phyloP scores from a whole-genome alignment of 2,797 vertebrate genomes.

The Ceryle rudis region DNA sequence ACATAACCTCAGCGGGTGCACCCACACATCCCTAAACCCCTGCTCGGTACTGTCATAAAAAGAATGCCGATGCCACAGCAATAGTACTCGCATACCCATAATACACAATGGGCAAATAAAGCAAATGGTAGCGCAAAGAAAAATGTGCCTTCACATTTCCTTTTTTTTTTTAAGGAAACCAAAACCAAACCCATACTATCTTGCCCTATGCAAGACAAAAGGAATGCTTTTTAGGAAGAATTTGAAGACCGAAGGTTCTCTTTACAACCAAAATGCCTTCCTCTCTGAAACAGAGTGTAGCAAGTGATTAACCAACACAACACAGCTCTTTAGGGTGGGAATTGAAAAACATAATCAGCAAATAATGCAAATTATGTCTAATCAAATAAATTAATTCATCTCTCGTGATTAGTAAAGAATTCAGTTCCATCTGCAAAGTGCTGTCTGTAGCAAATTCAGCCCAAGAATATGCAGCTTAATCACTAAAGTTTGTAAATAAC shows the following conservation, averaged over 20 bases:
- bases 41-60: neutral
- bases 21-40: neutral
- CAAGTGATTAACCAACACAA: slow-evolving; percentile 35
- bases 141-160: neutral
- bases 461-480: slow-evolving; percentile 64
- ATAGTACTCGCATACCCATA: neutral
- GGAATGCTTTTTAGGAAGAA: neutral
- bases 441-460: slow-evolving; percentile 55
- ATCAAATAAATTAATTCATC: slow-evolving; percentile 72
- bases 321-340: neutral
- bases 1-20: neutral
- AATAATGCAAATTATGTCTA: slow-evolving; percentile 77
- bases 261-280: neutral
- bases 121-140: neutral
- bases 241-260: neutral
- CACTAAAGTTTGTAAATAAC: slow-evolving; percentile 78
- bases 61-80: neutral
- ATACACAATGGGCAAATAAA: neutral
- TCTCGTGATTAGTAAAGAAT: slow-evolving; percentile 68
- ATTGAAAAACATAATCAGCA: slow-evolving; percentile 59
- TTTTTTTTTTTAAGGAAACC: neutral
- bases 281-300: neutral
- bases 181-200: too few relatives aligned
- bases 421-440: slow-evolving; percentile 68
- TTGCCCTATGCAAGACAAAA: neutral